A percentile compares a stretch with the other conserved stretches of the same genome.
Evolutionary conservation across 2,113 vertebrate species (phyloP).

Genomic region (Apistogramma diplotaenia): DNA sequence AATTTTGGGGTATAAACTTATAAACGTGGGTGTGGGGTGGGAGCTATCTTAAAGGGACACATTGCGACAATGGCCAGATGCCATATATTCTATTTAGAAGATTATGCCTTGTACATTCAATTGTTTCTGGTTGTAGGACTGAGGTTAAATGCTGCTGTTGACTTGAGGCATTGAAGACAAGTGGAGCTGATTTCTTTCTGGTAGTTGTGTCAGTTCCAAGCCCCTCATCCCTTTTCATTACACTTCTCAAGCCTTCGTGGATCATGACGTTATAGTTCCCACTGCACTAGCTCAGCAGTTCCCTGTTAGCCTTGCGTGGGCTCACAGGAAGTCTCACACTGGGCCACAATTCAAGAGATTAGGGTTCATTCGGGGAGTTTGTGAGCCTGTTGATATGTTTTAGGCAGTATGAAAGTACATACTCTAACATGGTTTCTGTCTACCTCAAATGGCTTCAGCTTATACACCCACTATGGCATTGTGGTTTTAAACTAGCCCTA

Average conservation of each 20-base stretch:
- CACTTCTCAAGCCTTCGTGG: slow-evolving; percentile 29
- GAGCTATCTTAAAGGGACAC: slow-evolving; percentile 39
- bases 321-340: slow-evolving; percentile 28
- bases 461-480: slow-evolving; percentile 27
- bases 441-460: slow-evolving; percentile 70
- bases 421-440: slow-evolving; percentile 62
- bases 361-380: background rate
- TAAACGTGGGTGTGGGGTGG: slow-evolving; percentile 27
- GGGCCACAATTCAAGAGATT: slow-evolving; percentile 18
- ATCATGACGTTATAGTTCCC: slow-evolving; percentile 24
- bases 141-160: slow-evolving; percentile 66
- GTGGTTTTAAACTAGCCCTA: slow-evolving; percentile 51
- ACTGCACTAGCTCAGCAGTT: slow-evolving; percentile 26
- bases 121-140: slow-evolving; percentile 51
- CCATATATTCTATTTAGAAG: slow-evolving; percentile 64
- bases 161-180: slow-evolving; percentile 42
- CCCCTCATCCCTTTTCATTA: slow-evolving; percentile 18
- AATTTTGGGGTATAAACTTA: slow-evolving; percentile 15
- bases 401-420: slow-evolving; percentile 42
- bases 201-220: slow-evolving; percentile 33
- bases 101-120: slow-evolving; percentile 68
- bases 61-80: slow-evolving; percentile 57
- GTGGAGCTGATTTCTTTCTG: slow-evolving; percentile 44
- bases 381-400: slow-evolving; percentile 28
- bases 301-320: slow-evolving; percentile 40